Evolutionary conservation across 2,113 vertebrate species (phyloP).

Genomic region (Oreochromis tanganicae): DNA sequence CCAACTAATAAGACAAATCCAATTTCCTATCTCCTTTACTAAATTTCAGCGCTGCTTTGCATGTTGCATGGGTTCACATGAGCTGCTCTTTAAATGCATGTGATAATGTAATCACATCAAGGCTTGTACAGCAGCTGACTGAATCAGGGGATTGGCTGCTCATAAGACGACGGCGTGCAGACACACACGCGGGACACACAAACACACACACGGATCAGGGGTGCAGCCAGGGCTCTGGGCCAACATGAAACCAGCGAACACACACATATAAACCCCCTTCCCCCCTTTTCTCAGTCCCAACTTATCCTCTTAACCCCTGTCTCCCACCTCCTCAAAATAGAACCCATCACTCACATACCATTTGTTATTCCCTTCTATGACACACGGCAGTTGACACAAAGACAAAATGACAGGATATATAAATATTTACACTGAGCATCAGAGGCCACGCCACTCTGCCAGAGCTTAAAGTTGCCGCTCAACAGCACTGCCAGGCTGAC

Average conservation of each 20-base stretch:
- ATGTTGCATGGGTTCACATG: background rate
- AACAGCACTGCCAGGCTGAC: background rate
- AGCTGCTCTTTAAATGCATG: slow-evolving; percentile 24
- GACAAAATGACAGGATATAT: slow-evolving; percentile 55
- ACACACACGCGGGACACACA: background rate
- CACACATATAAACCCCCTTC: background rate
- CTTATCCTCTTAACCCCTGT: slow-evolving; percentile 52
- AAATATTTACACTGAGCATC: slow-evolving; percentile 63
- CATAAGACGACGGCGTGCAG: slow-evolving; percentile 15
- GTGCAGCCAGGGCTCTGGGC: slow-evolving; percentile 22
- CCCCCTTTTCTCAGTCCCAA: background rate
- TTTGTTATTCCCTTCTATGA: slow-evolving; percentile 47
- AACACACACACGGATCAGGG: background rate
- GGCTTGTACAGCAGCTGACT: slow-evolving; percentile 11
- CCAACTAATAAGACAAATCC: background rate
- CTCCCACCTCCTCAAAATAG: slow-evolving; percentile 48
- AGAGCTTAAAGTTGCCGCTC: slow-evolving; percentile 13
- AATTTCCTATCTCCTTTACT: background rate
- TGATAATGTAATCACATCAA: slow-evolving; percentile 48
- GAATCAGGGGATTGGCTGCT: slow-evolving; percentile 32
- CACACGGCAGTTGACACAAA: slow-evolving; percentile 45
- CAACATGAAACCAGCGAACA: background rate
- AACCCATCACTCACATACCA: slow-evolving; percentile 38
- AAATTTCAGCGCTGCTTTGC: background rate
- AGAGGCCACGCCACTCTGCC: slow-evolving; percentile 32